Percentiles rank a stretch among this genome's conserved stretches.
These are phyloP conservation scores for Muraenolepis orangiensis DNA, from an alignment of 2,797 vertebrate species.

Conservation along the genomic window DNA sequence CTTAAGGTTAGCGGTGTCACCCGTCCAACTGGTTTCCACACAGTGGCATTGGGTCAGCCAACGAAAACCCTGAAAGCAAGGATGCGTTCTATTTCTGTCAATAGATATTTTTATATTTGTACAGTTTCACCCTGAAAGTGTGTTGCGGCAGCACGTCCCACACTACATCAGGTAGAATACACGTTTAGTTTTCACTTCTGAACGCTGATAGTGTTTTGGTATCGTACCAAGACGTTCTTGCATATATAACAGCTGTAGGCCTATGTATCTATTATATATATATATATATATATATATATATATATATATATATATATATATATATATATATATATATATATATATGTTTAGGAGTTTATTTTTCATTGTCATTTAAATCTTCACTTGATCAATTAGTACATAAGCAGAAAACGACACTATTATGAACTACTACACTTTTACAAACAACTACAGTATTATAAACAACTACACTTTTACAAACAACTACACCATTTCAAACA, in stretches of 20 bases:
- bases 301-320: no score
- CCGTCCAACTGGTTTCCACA: neutral
- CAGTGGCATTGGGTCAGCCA: neutral
- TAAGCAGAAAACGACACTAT: neutral
- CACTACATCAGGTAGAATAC: neutral
- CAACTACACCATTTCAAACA: neutral
- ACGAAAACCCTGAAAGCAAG: neutral
- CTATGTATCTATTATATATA: no score
- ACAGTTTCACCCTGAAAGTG: neutral
- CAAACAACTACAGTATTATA: neutral
- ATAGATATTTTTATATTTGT: neutral
- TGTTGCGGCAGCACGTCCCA: neutral
- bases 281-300: no score
- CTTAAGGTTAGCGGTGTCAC: neutral
- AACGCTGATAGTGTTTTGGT: neutral
- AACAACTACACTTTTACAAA: neutral
- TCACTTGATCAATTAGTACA: neutral
- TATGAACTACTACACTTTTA: neutral
- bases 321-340: no score
- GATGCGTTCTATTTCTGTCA: neutral
- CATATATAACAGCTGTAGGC: neutral
- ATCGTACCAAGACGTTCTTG: neutral
- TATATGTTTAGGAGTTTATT: neutral
- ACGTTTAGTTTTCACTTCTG: neutral
- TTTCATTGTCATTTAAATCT: neutral